These are phyloP conservation scores for human (Homo sapiens) DNA, from an alignment of 2,113 vertebrate species.

Conservation along the genomic window DNA sequence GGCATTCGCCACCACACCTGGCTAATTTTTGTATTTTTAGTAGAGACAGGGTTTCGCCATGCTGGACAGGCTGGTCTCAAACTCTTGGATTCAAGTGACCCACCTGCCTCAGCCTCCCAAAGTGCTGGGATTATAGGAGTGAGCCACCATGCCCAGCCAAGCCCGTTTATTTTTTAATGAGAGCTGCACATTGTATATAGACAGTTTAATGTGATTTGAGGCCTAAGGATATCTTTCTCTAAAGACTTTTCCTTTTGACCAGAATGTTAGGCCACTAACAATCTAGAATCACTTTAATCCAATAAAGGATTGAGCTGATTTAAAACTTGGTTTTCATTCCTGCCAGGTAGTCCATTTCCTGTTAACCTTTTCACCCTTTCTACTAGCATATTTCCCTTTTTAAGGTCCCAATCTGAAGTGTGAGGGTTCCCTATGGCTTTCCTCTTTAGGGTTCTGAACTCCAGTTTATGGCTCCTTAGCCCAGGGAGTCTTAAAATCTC, in stretches of 20 bases:
- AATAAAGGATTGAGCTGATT: not conserved
- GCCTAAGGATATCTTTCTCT: not conserved
- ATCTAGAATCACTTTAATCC: not conserved
- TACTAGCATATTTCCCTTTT: not conserved
- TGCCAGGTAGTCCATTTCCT: constrained; percentile 11
- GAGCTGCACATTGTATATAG: not conserved
- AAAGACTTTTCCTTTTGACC: constrained; percentile 19
- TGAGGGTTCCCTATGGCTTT: not conserved
- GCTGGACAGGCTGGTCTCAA: too few species aligned
- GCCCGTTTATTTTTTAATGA: not conserved
- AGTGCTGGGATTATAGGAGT: too few species aligned
- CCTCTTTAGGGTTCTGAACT: not conserved
- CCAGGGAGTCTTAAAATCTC: not conserved
- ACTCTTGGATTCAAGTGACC: too few species aligned
- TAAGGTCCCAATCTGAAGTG: not conserved
- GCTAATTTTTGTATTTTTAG: too few species aligned
- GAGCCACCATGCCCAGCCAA: not conserved
- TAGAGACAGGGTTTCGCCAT: too few species aligned
- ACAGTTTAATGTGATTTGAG: not conserved
- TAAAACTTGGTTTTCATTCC: constrained; percentile 17
- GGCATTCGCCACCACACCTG: too few species aligned
- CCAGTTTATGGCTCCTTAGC: not conserved
- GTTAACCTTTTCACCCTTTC: not conserved
- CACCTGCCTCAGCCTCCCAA: too few species aligned
- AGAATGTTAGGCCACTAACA: not conserved